Evolutionary conservation across 1,140 invertebrate genomes (phyloP).

Genomic region (Arion vulgaris): DNA sequence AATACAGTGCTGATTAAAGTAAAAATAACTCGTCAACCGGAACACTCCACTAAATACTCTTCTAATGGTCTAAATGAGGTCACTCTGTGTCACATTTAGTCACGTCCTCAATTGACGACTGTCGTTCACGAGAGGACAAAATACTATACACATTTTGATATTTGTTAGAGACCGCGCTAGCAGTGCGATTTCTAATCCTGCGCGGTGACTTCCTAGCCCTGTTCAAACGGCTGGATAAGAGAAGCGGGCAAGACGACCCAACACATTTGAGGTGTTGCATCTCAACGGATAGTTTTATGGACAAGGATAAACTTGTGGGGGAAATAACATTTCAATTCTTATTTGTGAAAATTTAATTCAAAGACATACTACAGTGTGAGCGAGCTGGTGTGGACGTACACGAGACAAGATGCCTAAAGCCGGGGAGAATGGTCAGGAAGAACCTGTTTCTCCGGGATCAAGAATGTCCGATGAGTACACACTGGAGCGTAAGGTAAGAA

Average conservation of each 20-base stretch:
- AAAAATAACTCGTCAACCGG: too few species aligned
- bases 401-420: neutral
- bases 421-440: neutral
- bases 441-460: slow-evolving; percentile 6
- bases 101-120: slow-evolving; percentile 1
- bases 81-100: neutral
- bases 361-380: too few species aligned
- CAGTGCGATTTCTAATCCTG: neutral
- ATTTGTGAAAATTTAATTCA: neutral
- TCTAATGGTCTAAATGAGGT: neutral
- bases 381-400: too few species aligned
- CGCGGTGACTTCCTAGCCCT: neutral
- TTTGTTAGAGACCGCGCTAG: neutral
- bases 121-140: neutral
- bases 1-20: too few species aligned
- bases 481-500: slow-evolving; percentile 11
- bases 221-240: neutral
- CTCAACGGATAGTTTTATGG: neutral
- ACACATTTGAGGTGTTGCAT: neutral
- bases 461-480: slow-evolving; percentile 18
- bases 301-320: neutral
- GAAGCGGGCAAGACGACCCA: neutral
- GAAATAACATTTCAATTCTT: neutral
- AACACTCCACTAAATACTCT: too few species aligned
- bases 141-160: neutral